Conservation (phyloP, 2,113 vertebrate species). For the Bombycilla garrulus region DNA sequence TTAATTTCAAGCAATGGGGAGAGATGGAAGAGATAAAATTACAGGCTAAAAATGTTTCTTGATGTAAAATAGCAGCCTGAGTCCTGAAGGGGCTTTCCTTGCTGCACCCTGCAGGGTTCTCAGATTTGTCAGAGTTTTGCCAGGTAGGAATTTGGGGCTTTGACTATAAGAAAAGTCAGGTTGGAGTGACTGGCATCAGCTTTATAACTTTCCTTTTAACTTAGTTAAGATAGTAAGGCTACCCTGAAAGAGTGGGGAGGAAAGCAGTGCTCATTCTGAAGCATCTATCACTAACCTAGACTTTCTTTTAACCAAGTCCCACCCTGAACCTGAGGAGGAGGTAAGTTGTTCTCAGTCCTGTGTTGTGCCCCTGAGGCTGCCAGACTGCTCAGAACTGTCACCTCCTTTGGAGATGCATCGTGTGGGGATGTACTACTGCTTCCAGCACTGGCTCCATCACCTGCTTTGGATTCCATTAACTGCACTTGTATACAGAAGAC, state of each 20-base stretch:
- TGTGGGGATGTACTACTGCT: neutral
- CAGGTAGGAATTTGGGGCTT: neutral
- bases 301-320: neutral
- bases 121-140: neutral
- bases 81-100: neutral
- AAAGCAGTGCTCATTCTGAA: neutral
- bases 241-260: neutral
- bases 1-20: constrained; percentile 61
- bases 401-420: neutral
- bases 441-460: neutral
- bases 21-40: constrained; percentile 45
- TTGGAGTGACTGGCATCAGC: neutral
- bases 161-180: neutral
- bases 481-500: neutral
- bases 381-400: neutral
- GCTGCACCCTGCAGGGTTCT: neutral
- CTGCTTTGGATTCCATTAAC: neutral
- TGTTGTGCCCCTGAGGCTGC: neutral
- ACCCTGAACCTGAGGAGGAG: neutral
- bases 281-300: neutral
- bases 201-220: neutral
- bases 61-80: constrained; percentile 10
- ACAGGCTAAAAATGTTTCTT: constrained; percentile 35
- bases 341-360: neutral
- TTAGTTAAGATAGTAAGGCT: neutral